These are phyloP conservation scores for Butorides virescens DNA, from an alignment of 2,113 vertebrate species.

Conservation along the genomic window DNA sequence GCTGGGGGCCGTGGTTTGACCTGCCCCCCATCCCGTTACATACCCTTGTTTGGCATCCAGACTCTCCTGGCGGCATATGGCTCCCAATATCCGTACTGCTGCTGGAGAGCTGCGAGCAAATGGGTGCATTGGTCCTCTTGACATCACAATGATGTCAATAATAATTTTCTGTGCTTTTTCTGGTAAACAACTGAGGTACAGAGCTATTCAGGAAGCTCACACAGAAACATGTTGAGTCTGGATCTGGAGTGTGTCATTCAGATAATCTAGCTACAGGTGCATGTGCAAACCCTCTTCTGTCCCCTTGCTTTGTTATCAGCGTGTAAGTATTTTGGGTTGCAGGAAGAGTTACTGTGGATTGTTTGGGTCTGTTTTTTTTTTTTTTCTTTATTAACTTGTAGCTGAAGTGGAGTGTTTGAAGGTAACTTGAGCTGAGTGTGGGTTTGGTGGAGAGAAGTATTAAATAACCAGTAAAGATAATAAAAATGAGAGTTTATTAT, in stretches of 20 bases:
- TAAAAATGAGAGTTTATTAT: neutral
- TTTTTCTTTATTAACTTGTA: neutral
- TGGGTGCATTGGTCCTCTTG: neutral
- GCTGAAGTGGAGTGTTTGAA: neutral
- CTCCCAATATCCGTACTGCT: neutral
- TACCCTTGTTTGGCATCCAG: neutral
- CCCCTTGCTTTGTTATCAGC: neutral
- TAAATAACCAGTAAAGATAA: neutral
- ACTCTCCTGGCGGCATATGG: neutral
- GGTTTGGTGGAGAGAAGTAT: neutral
- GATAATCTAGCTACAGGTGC: neutral
- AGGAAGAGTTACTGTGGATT: neutral
- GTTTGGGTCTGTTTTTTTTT: neutral
- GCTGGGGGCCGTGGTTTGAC: neutral
- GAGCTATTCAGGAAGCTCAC: neutral
- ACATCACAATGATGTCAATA: neutral
- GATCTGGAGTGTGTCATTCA: neutral
- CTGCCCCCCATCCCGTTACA: neutral
- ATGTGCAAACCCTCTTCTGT: neutral
- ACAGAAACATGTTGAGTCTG: rapidly evolving
- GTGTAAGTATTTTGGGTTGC: neutral
- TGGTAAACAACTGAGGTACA: neutral
- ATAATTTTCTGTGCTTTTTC: neutral
- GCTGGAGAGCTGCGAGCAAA: rapidly evolving
- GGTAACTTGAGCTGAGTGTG: neutral